Evolutionary conservation across 2,113 vertebrate species (phyloP).

Genomic region (Lagopus leucura): DNA sequence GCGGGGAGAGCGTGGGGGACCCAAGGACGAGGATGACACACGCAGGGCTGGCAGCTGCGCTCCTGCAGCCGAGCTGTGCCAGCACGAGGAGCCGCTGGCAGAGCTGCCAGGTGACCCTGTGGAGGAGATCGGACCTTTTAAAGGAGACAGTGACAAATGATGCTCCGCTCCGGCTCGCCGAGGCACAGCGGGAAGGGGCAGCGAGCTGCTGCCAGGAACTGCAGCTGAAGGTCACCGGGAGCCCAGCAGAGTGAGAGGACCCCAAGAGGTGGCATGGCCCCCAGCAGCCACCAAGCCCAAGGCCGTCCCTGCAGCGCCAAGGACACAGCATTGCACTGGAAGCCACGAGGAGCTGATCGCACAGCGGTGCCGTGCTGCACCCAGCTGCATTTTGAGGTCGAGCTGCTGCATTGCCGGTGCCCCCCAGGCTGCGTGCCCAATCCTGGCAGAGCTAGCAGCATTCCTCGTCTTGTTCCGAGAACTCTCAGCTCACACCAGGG

Average conservation of each 20-base stretch:
- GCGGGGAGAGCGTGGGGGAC: background rate
- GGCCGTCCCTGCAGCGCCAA: background rate
- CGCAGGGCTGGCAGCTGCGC: background rate
- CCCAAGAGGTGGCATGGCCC: background rate
- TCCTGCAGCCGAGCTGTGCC: background rate
- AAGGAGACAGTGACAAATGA: slow-evolving; percentile 72
- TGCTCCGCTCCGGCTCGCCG: background rate
- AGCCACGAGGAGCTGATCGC: background rate
- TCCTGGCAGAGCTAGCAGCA: background rate
- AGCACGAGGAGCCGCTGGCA: background rate
- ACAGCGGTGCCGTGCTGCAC: background rate
- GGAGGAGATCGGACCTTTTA: slow-evolving; percentile 52
- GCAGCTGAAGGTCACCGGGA: slow-evolving; percentile 15
- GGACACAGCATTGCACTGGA: too few species aligned
- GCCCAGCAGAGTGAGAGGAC: background rate
- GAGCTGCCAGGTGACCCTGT: slow-evolving; percentile 37
- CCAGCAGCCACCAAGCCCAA: too few species aligned
- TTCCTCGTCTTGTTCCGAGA: background rate
- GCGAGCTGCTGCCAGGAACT: background rate
- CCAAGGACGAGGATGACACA: background rate
- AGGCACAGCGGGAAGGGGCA: background rate
- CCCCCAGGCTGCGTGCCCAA: too few species aligned
- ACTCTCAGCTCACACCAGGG: background rate
- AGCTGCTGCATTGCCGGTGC: background rate
- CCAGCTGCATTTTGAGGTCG: background rate